A percentile compares a stretch with the other conserved stretches of the same genome.
phyloP scores from a whole-genome alignment of 2,888 invertebrate species.

The Philereme vetulata region DNA sequence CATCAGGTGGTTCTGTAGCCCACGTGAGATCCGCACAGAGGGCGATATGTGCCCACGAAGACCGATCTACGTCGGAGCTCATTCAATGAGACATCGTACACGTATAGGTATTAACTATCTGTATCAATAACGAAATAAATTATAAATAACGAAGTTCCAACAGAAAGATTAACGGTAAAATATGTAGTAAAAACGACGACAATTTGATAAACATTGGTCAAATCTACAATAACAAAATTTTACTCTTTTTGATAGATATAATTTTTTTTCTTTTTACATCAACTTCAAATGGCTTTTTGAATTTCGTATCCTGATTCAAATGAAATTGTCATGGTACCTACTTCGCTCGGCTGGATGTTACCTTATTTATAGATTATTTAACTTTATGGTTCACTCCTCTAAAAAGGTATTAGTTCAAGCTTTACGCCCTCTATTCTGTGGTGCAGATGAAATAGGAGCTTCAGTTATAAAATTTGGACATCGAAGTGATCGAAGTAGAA shows the following conservation, averaged over 20 bases:
- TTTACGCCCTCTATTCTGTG: neutral
- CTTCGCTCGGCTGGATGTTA: constrained; percentile 40
- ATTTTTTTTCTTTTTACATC: constrained; percentile 37
- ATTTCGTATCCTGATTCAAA: constrained; percentile 64
- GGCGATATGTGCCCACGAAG: constrained; percentile 81
- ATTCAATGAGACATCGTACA: constrained; percentile 81
- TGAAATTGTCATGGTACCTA: constrained; percentile 72
- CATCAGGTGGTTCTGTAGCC: constrained; percentile 78
- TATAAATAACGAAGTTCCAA: constrained; percentile 76
- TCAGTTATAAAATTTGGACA: too few species aligned
- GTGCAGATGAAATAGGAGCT: too few species aligned
- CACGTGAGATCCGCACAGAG: constrained; percentile 81
- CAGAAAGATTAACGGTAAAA: constrained; percentile 77
- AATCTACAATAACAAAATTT: constrained; percentile 81
- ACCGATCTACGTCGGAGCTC: constrained; percentile 81
- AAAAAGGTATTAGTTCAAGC: constrained; percentile 4
- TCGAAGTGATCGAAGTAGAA: too few species aligned
- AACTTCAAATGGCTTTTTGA: constrained; percentile 77
- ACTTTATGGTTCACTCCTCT: constrained; percentile 45
- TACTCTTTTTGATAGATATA: constrained; percentile 74
- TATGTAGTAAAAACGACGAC: constrained; percentile 78
- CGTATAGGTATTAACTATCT: constrained; percentile 74
- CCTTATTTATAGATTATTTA: constrained; percentile 20
- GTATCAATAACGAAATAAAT: constrained; percentile 74
- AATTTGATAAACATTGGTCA: constrained; percentile 81